These are phyloP conservation scores for Psococerastis gibbosa DNA, from an alignment of 2,888 invertebrate species.

Conservation along the genomic window DNA sequence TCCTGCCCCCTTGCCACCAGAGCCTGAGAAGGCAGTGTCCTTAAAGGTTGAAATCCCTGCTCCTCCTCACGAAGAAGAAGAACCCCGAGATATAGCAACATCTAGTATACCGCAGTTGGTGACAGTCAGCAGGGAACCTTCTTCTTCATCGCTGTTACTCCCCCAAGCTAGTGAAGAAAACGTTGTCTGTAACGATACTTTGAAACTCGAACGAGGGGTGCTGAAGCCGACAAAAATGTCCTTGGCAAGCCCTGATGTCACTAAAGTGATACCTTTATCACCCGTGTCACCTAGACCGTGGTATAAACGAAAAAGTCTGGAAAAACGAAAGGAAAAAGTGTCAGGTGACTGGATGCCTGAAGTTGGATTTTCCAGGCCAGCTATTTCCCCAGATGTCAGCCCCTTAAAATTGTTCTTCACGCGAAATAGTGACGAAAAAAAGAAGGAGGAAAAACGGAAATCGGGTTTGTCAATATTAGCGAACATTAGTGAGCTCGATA, in stretches of 20 bases:
- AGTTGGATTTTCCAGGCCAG: slow-evolving; percentile 30
- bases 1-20: slow-evolving; percentile 36
- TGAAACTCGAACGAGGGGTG: slow-evolving; percentile 30
- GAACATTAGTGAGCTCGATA: slow-evolving; percentile 60
- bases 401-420: slow-evolving; percentile 17
- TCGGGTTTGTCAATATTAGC: slow-evolving; percentile 41
- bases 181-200: slow-evolving; percentile 21
- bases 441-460: slow-evolving; percentile 31
- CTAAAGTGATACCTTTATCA: slow-evolving; percentile 24
- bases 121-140: slow-evolving; percentile 13
- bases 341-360: slow-evolving; percentile 28
- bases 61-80: slow-evolving; percentile 19
- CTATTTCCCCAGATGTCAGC: background rate
- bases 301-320: slow-evolving; percentile 35
- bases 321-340: slow-evolving; percentile 18
- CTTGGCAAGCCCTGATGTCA: slow-evolving; percentile 14
- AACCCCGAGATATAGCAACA: slow-evolving; percentile 22
- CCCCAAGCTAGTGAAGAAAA: slow-evolving; percentile 13
- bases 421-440: slow-evolving; percentile 18
- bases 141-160: slow-evolving; percentile 13
- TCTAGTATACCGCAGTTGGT: background rate
- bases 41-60: slow-evolving; percentile 4
- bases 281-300: slow-evolving; percentile 38
- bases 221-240: slow-evolving; percentile 27
- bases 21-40: slow-evolving; percentile 16